phyloP scores from a whole-genome alignment of 1,140 invertebrate genomes.

The Solen grandis region DNA sequence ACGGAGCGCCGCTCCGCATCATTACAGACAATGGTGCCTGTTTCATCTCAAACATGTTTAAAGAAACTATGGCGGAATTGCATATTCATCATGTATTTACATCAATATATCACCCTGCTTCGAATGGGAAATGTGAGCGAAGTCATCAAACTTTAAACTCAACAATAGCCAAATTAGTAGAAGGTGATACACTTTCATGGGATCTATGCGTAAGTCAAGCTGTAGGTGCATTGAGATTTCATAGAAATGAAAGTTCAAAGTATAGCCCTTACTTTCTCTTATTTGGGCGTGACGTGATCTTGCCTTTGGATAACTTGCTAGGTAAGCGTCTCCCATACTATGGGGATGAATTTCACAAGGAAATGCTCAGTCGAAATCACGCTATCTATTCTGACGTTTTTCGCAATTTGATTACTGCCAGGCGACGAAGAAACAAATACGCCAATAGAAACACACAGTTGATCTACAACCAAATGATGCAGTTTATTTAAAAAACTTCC shows the following conservation, averaged over 20 bases:
- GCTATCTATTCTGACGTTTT: neutral
- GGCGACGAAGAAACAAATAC: neutral
- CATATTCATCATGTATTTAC: neutral
- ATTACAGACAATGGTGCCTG: neutral
- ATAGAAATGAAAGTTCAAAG: neutral
- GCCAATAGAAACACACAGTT: neutral
- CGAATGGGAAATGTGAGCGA: neutral
- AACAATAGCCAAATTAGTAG: constrained; percentile 23
- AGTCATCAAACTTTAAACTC: neutral
- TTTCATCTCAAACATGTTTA: too few relatives aligned
- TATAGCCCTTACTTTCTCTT: neutral
- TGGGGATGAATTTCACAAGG: neutral
- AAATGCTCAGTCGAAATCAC: neutral
- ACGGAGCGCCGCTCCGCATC: neutral
- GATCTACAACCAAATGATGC: neutral
- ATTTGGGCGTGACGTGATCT: neutral
- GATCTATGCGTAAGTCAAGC: neutral
- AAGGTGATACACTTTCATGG: neutral
- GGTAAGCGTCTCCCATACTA: neutral
- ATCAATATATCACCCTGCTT: neutral
- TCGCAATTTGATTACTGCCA: neutral
- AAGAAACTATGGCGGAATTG: neutral
- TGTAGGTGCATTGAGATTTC: neutral
- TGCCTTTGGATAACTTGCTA: neutral
- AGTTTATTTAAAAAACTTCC: neutral